Evolutionary conservation across 2,888 invertebrate species (phyloP), one percentile per base, ranked within the genome.

Genomic region (Leptarthrus brevirostris): DNA sequence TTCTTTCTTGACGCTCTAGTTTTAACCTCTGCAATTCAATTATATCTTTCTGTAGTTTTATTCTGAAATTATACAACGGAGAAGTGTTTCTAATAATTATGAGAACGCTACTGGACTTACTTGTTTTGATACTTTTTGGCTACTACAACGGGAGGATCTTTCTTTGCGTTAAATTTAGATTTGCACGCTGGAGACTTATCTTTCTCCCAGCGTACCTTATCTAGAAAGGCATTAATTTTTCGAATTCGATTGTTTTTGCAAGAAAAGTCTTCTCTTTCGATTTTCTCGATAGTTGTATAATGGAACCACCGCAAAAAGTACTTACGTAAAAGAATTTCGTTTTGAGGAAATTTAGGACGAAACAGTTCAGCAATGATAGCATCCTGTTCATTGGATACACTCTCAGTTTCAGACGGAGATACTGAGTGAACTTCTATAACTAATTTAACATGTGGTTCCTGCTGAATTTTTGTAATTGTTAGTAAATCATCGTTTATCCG

Each of bases 21-120:
- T 92, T 92, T 1, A 87, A 84, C 81, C 89, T 91, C 82, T 93
- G 93, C 26, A 90, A 83, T 26, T 91, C 90, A 74, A 93, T 93
- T 52, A 93, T 90, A 77, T 89, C 88, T 80, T 90, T 90, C 81
- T 93, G 93, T 8, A 91, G 87, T 82, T 89, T 89, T 75, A 89
- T 90, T 78, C 91, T 89, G 77, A 75, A 83, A 83, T 73, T 8
- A 14, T 20, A 52, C 64, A 49, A 47, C 6, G 14, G 34, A n/a
- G n/a, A n/a, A n/a, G 14, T 4, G 10, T 44, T 12, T 36, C 0
- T 20, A 20, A 44, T n/a, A 10, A 20, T n/a, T 34, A 26, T n/a
- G 18, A 30, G 4, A 30, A 30, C 30, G 30, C 8, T 3, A 30
- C 30, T 8, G 8, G 1, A 76, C 80, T 76, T 79, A 85, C 85